Evolutionary conservation across 2,888 invertebrate genomes (phyloP).

Genomic region (Drosophila fungiperda): DNA sequence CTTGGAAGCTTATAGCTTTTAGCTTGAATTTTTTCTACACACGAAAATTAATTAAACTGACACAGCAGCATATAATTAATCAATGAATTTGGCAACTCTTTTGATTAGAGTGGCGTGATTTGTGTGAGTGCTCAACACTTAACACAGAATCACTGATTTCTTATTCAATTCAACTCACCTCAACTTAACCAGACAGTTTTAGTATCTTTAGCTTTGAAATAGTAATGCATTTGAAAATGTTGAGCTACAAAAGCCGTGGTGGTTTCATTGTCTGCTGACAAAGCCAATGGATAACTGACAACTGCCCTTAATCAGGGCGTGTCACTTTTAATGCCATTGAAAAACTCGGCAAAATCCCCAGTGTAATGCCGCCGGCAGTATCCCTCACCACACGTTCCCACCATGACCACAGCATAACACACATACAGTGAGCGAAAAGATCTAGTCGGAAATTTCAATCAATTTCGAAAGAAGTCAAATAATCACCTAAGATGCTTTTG

Average conservation of each 20-base stretch:
- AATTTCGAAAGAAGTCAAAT: not conserved
- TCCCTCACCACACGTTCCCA: not conserved
- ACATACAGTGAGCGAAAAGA: not conserved
- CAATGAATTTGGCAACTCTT: slow-evolving; percentile 18
- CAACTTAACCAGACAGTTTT: not conserved
- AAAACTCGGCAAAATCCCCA: slow-evolving; percentile 30
- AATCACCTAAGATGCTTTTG: not conserved
- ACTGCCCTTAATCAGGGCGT: slow-evolving; percentile 47
- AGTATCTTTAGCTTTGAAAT: not conserved
- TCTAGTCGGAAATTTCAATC: not conserved
- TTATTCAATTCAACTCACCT: not conserved
- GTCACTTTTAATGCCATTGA: slow-evolving; percentile 28
- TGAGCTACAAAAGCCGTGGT: not conserved
- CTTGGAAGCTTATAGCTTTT: slow-evolving; percentile 38
- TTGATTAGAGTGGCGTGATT: slow-evolving; percentile 10
- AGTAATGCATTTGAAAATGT: not conserved
- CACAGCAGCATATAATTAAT: slow-evolving; percentile 25
- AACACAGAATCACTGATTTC: not conserved
- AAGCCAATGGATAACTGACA: slow-evolving; percentile 9
- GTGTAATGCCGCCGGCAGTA: slow-evolving; percentile 34
- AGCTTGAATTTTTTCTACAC: slow-evolving; percentile 26
- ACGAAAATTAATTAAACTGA: slow-evolving; percentile 17
- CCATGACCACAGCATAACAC: slow-evolving; percentile 32
- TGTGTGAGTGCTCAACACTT: slow-evolving; percentile 7
- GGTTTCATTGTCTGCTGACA: not conserved